These are phyloP conservation scores for Poecilus cupreus DNA, from an alignment of 2,888 invertebrate species.

Conservation along the genomic window DNA sequence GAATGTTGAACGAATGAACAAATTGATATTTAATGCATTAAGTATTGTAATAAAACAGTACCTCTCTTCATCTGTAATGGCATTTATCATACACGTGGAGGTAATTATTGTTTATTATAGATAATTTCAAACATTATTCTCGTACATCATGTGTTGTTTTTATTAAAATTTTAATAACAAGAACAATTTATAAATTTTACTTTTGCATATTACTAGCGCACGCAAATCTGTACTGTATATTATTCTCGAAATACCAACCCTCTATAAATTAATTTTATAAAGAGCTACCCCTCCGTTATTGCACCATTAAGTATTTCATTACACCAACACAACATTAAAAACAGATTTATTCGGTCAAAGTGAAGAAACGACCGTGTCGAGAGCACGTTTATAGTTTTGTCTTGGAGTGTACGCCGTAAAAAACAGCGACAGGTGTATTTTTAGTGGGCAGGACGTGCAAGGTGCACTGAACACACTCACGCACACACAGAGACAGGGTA, in stretches of 20 bases:
- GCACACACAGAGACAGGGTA: slow-evolving; percentile 13
- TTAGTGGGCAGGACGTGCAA: slow-evolving; percentile 39
- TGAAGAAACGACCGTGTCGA: slow-evolving; percentile 12
- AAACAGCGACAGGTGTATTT: slow-evolving; percentile 57
- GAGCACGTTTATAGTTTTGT: neutral
- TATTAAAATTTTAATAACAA: too few species aligned
- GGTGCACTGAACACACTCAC: slow-evolving; percentile 24
- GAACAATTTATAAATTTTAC: too few species aligned
- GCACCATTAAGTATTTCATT: neutral
- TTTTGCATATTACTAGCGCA: too few species aligned
- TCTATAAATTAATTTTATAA: too few species aligned
- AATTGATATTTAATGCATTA: slow-evolving; percentile 43
- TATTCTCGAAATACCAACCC: too few species aligned
- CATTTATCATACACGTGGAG: neutral
- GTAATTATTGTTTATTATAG: slow-evolving; percentile 17
- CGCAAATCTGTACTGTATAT: too few species aligned
- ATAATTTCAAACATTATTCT: too few species aligned
- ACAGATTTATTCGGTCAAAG: neutral
- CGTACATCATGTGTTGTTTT: too few species aligned
- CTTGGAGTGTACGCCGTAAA: slow-evolving; percentile 46
- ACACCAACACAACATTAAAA: neutral
- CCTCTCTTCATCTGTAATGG: neutral
- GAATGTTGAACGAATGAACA: slow-evolving; percentile 22
- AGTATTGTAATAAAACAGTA: slow-evolving; percentile 16
- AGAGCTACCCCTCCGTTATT: neutral